Evolutionary conservation across 1,140 invertebrate genomes (phyloP).

Genomic region (Pseudomyrmex sp.): DNA sequence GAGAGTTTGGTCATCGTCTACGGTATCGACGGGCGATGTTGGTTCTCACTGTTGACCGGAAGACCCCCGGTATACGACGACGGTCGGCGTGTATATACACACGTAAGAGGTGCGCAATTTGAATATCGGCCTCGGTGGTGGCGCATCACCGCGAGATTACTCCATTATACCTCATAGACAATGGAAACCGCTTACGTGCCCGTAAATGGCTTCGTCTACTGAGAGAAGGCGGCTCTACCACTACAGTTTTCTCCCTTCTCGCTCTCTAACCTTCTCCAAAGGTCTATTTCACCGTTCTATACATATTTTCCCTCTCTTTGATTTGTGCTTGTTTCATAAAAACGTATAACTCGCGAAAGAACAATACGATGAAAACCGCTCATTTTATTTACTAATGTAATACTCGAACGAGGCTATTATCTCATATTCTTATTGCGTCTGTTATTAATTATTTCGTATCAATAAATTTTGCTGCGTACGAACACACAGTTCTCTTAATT

Average conservation of each 20-base stretch:
- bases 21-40: conserved; percentile 45
- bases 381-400: no score
- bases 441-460: no score
- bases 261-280: conserved; percentile 36
- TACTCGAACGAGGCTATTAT: no score
- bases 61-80: conserved; percentile 65
- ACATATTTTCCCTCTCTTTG: conserved; percentile 14
- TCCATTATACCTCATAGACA: conserved; percentile 84
- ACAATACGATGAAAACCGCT: no score
- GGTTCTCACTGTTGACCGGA: conserved; percentile 60
- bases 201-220: conserved; percentile 83
- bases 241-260: conserved; percentile 48
- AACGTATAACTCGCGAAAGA: no score
- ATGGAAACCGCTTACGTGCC: conserved; percentile 84
- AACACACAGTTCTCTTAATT: no score
- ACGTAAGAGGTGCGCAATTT: conserved; percentile 80
- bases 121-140: conserved; percentile 82
- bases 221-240: conserved; percentile 52
- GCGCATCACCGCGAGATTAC: conserved; percentile 85
- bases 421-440: no score
- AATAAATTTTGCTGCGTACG: no score
- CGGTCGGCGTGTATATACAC: conserved; percentile 71
- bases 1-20: conserved; percentile 59
- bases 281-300: conserved; percentile 41
- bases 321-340: neutral